Conservation (phyloP, 2,797 vertebrate genomes). For the Tenualosa thibaudeaui region DNA sequence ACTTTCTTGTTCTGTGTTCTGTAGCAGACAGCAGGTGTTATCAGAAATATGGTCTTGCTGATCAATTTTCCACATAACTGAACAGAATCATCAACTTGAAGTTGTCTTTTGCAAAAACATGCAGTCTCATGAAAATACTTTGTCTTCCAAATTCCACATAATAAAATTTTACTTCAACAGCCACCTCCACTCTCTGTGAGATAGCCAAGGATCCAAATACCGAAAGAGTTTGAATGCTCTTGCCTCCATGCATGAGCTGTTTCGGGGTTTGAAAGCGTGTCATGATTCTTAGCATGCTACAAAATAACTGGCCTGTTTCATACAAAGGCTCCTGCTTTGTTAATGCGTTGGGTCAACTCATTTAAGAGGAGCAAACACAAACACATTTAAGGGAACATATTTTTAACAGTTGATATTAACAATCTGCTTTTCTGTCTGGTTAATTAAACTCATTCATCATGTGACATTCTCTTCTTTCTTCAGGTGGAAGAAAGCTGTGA, state of each 20-base stretch:
- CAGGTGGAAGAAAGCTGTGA: slow-evolving; percentile 63
- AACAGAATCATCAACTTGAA: too few relatives aligned
- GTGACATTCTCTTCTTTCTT: background rate
- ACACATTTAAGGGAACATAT: too few relatives aligned
- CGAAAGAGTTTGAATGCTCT: background rate
- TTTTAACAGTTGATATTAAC: background rate
- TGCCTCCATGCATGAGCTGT: background rate
- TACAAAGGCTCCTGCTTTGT: background rate
- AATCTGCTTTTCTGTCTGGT: background rate
- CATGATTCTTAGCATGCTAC: background rate
- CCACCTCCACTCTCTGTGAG: background rate
- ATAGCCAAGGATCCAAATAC: background rate
- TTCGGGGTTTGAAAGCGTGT: background rate
- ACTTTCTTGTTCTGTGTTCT: background rate
- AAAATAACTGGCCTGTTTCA: background rate
- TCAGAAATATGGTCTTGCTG: background rate
- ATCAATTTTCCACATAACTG: background rate
- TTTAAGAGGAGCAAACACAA: too few relatives aligned
- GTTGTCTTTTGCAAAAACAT: background rate
- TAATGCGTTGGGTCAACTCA: background rate
- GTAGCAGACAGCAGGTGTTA: background rate
- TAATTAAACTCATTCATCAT: background rate
- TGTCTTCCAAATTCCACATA: background rate
- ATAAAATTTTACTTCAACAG: background rate
- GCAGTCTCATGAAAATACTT: background rate